These are phyloP conservation scores for Neelides folsomi DNA, from an alignment of 2,888 invertebrate species.

Conservation along the genomic window DNA sequence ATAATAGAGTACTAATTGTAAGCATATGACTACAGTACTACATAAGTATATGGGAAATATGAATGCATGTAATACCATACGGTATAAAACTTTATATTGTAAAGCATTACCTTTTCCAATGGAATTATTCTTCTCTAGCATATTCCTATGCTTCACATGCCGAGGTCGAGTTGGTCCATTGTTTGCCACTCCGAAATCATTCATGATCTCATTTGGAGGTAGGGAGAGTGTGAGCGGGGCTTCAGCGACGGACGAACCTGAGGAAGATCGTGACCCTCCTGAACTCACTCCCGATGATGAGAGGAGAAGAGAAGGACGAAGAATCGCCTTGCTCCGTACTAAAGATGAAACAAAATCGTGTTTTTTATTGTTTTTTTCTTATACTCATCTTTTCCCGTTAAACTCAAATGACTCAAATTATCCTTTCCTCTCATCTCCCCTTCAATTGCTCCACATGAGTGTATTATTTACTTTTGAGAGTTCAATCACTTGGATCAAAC, in stretches of 20 bases:
- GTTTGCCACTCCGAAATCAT: not conserved
- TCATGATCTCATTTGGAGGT: not conserved
- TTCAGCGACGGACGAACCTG: conserved; percentile 13
- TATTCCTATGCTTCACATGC: conserved; percentile 35
- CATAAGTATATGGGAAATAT: too few species aligned
- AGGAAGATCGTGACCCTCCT: conserved; percentile 18
- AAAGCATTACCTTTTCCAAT: conserved; percentile 21
- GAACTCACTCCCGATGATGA: conserved; percentile 17
- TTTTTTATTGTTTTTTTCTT: too few species aligned
- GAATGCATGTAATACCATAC: too few species aligned
- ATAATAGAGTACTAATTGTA: too few species aligned
- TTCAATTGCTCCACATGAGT: too few species aligned
- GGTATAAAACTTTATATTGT: too few species aligned
- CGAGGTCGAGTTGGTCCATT: conserved; percentile 29
- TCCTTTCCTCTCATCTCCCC: too few species aligned
- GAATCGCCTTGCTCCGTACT: conserved; percentile 31
- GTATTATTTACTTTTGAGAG: too few species aligned
- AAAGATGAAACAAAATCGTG: conserved; percentile 4
- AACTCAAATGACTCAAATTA: too few species aligned
- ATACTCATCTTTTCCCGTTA: too few species aligned
- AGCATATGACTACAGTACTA: too few species aligned
- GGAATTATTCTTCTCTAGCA: conserved; percentile 34
- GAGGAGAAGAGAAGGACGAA: conserved; percentile 28
- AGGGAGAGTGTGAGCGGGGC: not conserved
- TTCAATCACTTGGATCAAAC: too few species aligned